Evolutionary conservation across 2,888 invertebrate species (phyloP).

Genomic region (Mythimna lalbum): DNA sequence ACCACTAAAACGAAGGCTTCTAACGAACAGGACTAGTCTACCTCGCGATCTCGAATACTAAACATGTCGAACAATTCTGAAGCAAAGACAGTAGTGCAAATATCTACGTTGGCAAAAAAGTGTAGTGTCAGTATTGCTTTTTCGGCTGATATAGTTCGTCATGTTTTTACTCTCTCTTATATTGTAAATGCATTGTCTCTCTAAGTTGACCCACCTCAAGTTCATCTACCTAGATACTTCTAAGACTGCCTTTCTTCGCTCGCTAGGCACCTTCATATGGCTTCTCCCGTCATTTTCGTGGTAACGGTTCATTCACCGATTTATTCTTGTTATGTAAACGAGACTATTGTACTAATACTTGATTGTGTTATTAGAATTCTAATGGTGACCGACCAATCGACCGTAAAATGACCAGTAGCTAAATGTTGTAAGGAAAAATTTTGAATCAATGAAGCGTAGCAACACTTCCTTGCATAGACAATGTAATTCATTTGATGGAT

Average conservation of each 20-base stretch:
- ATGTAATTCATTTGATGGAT: conserved; percentile 29
- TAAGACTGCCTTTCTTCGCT: conserved; percentile 27
- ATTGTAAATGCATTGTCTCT: background rate
- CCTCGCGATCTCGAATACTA: background rate
- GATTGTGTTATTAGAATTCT: conserved; percentile 60
- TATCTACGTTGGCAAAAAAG: background rate
- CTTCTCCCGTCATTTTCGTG: conserved; percentile 60
- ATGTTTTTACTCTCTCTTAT: background rate
- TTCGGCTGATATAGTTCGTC: background rate
- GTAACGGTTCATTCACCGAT: conserved; percentile 67
- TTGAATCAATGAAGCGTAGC: conserved; percentile 41
- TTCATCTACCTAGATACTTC: conserved; percentile 32
- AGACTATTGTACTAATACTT: conserved; percentile 57
- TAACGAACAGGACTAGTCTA: background rate
- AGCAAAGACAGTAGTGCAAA: background rate
- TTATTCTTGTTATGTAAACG: conserved; percentile 63
- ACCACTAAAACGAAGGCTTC: conserved; percentile 1
- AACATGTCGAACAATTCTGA: conserved; percentile 11
- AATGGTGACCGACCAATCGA: conserved; percentile 55
- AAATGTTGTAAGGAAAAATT: conserved; percentile 40
- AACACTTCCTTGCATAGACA: conserved; percentile 50
- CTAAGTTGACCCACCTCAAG: conserved; percentile 42
- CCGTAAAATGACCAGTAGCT: conserved; percentile 56
- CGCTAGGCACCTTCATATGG: conserved; percentile 56
- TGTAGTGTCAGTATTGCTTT: conserved; percentile 7